Percentiles rank a stretch among this genome's conserved stretches.
Evolutionary conservation across 2,113 vertebrate species (phyloP).

Genomic region (Colistium nudipinnis): DNA sequence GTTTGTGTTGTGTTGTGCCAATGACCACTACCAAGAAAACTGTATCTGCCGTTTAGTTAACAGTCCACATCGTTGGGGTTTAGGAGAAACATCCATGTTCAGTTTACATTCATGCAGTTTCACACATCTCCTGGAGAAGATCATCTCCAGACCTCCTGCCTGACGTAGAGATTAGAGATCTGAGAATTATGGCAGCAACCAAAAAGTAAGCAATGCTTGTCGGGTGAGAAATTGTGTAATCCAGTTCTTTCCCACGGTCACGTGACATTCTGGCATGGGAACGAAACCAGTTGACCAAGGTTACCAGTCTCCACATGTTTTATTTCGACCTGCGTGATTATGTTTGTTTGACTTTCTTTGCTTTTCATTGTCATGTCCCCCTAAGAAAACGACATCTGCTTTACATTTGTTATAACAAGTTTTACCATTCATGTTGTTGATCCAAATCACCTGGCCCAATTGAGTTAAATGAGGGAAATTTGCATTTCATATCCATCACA

Average conservation of each 20-base stretch:
- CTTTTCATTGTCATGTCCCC: constrained; percentile 14
- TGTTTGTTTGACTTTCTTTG: constrained; percentile 12
- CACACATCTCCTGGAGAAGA: background rate
- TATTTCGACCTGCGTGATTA: constrained; percentile 21
- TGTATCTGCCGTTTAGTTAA: background rate
- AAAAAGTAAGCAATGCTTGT: constrained; percentile 7
- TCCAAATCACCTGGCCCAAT: too few species aligned
- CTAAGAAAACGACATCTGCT: background rate
- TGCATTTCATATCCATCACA: background rate
- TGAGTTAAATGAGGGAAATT: background rate
- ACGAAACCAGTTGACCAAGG: constrained; percentile 72
- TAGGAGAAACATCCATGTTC: constrained; percentile 1
- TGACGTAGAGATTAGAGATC: background rate
- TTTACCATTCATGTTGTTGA: too few species aligned
- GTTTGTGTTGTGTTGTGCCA: constrained; percentile 20
- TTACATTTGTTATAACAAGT: background rate
- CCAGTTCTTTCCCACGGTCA: constrained; percentile 71
- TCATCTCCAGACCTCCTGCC: background rate
- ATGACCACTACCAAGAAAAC: constrained; percentile 24
- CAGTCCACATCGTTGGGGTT: background rate
- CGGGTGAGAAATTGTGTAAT: constrained; percentile 34
- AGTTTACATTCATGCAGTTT: constrained; percentile 4
- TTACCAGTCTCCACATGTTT: constrained; percentile 57
- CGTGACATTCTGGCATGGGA: background rate
- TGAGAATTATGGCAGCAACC: background rate